Base-by-base conservation (phyloP, 1,140 invertebrate species). In the Pissodes strobi region DNA sequence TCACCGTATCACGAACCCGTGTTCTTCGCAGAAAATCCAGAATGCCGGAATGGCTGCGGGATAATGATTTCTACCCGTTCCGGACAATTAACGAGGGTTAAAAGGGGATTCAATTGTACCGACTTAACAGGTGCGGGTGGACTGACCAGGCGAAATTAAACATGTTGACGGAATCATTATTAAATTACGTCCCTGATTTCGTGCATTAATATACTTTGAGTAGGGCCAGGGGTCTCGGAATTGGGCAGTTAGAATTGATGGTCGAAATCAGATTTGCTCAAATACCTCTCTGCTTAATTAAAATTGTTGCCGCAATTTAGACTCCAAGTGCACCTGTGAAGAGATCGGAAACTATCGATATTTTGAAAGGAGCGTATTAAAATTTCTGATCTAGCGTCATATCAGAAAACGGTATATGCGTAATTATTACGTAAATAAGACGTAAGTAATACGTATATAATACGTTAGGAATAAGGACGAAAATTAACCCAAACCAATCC, bases 41-140 rank as follows among this genome's bases (percentile, higher is more conserved):
- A n/a, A n/a, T n/a, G n/a, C n/a, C n/a, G n/a, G n/a, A n/a, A 55
- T 21, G 6, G 34, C 38, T 55, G 69, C 68, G 64, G 66, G 67
- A 76, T 76, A 76, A 76, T 76, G 75, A 76, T 76, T 74, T 76
- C 75, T 74, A 71, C 69, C 69, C 66, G 68, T 76, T 74, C 70
- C 70, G 72, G 73, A 76, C 74, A 77, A 76, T 77, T 77, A 77
- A 77, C 75, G 70, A 76, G 75, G 75, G 75, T 77, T 71, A 71
- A 73, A 73, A 75, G 68, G 73, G 62, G 73, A 76, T 77, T 74
- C 75, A 76, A 76, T 76, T 75, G 72, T 75, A 69, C 68, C 68
- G 67, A 75, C 71, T 76, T 77, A 77, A 77, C 76, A 77, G 76
- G 76, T 77, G 76, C 68, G 74, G 72, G 66, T 65, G 61, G 71